Evolutionary conservation across 2,888 invertebrate genomes (phyloP), one percentile per base, ranked within the genome.

Genomic region (Hirtodrosophila duncani): DNA sequence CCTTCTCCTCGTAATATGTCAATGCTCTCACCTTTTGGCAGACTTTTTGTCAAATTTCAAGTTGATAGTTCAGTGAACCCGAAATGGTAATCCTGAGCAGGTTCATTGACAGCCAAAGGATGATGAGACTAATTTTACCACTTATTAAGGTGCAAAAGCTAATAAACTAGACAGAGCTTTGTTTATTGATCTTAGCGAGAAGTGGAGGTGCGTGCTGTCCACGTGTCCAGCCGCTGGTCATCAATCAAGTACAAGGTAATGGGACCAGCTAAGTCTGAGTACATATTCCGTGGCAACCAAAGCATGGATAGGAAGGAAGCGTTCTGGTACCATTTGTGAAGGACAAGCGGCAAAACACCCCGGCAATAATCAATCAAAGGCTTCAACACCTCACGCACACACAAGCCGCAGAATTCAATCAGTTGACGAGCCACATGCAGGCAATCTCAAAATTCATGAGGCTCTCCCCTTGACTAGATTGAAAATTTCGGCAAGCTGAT

Each of bases 231-330:
- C 80, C 71, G 43, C 41, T 51, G 61, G 49, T 45, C 53, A 72
- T 72, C 72, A 80, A 72, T 72, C 72, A 77, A 27, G 20, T 18
- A 24, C 53, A 26, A 60, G 71, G 62, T 74, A 77, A 70, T 51
- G 46, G 30, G n/a, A n/a, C n/a, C n/a, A n/a, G n/a, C n/a, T n/a
- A n/a, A n/a, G n/a, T n/a, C n/a, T n/a, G n/a, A n/a, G n/a, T n/a
- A n/a, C n/a, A n/a, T n/a, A n/a, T n/a, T n/a, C n/a, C n/a, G n/a
- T n/a, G n/a, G n/a, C n/a, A n/a, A n/a, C n/a, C n/a, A n/a, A n/a
- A n/a, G 11, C 26, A 9, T 3, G 26, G 26, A 26, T 3, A 26
- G 26, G 11, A 11, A 26, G 11, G 4, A 10, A 3, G 10, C 11
- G 26, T 3, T 6, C 3, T 20, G 3, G 6, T 6, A 20, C 31